phyloP scores from a whole-genome alignment of 2,797 vertebrate species.

The Sebastes oblongus region DNA sequence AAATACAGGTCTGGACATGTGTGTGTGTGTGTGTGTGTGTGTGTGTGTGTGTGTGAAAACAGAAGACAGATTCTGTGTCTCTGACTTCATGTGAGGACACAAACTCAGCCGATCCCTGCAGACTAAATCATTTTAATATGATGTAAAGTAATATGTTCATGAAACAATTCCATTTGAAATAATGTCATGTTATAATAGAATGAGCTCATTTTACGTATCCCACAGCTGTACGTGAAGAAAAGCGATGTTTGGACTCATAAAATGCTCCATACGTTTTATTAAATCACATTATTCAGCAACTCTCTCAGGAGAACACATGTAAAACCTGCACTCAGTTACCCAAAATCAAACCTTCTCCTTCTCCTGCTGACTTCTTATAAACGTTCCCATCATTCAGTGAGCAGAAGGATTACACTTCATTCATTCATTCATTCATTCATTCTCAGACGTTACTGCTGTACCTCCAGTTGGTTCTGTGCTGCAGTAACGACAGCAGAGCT shows the following conservation, averaged over 20 bases:
- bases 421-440: background rate
- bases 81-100: background rate
- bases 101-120: background rate
- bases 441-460: background rate
- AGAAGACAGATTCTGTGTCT: background rate
- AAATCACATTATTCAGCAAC: too few relatives aligned
- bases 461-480: background rate
- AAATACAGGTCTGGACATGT: constrained; percentile 20
- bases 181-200: too few relatives aligned
- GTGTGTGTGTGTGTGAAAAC: background rate
- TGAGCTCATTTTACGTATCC: too few relatives aligned
- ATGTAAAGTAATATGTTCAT: too few relatives aligned
- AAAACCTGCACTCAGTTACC: background rate
- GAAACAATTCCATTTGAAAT: too few relatives aligned
- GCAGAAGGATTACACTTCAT: background rate
- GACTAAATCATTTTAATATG: too few relatives aligned
- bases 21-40: background rate
- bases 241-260: too few relatives aligned
- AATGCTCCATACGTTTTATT: too few relatives aligned
- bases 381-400: background rate
- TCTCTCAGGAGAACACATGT: background rate
- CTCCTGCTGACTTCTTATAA: background rate
- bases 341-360: background rate
- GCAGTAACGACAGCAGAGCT: background rate
- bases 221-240: too few relatives aligned